These are phyloP conservation scores for Cygnus olor DNA, from an alignment of 2,797 vertebrate species.

Conservation along the genomic window DNA sequence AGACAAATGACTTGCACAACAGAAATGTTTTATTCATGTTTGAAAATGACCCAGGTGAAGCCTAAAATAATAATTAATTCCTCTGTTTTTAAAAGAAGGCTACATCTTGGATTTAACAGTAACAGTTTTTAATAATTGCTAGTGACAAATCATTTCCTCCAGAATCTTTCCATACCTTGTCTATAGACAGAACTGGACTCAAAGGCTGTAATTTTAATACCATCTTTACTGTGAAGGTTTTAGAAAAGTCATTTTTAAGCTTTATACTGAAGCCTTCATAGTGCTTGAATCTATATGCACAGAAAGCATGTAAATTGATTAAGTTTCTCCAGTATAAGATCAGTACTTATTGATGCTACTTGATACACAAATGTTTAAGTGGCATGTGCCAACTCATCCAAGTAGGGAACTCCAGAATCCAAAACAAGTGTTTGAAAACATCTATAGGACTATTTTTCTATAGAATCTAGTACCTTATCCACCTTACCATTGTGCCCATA, in stretches of 20 bases:
- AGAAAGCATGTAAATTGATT: background rate
- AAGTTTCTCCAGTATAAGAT: background rate
- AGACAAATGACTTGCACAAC: constrained; percentile 21
- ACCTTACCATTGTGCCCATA: rapidly evolving
- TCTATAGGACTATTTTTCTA: background rate
- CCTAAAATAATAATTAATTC: constrained; percentile 47
- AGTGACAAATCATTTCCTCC: background rate
- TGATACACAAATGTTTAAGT: background rate
- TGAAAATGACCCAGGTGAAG: constrained; percentile 48
- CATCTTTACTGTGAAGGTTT: background rate
- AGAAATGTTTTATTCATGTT: constrained; percentile 66
- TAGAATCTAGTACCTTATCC: background rate
- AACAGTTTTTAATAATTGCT: background rate
- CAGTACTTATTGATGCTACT: background rate
- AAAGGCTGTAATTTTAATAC: background rate
- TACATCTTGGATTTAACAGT: background rate
- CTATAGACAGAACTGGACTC: background rate
- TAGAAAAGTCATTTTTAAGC: background rate
- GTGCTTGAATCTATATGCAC: background rate
- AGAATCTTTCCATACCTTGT: background rate
- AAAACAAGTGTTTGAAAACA: background rate
- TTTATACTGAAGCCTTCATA: background rate
- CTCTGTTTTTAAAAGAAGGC: background rate
- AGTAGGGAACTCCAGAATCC: background rate
- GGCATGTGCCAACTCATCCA: background rate